These are phyloP conservation scores for Urocolius indicus DNA, from an alignment of 2,113 vertebrate genomes.

Conservation along the genomic window DNA sequence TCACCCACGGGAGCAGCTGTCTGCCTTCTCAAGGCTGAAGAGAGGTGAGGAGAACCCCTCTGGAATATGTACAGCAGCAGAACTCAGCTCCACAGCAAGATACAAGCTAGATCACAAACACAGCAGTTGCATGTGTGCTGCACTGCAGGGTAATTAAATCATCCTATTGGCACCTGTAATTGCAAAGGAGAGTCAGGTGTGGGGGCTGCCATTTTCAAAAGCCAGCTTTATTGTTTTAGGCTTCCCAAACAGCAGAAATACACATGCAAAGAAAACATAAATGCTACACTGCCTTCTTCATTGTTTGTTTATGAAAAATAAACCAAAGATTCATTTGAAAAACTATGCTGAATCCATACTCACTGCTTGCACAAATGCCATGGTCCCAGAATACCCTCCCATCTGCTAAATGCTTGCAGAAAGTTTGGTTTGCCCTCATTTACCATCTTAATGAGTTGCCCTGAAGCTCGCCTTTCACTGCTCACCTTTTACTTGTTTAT, in stretches of 20 bases:
- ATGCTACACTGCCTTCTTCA: not conserved
- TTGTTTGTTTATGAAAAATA: not conserved
- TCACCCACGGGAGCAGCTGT: fast-evolving
- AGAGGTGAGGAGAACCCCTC: not conserved
- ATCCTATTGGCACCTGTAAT: fast-evolving
- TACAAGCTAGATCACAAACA: fast-evolving
- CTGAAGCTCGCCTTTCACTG: not conserved
- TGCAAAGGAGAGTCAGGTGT: not conserved
- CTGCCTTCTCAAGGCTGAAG: not conserved
- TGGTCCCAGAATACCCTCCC: not conserved
- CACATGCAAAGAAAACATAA: not conserved
- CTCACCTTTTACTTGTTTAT: slow-evolving; percentile 27
- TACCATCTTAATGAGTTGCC: slow-evolving; percentile 21
- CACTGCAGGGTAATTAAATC: not conserved
- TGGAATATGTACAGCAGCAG: fast-evolving
- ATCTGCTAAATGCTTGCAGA: slow-evolving; percentile 9
- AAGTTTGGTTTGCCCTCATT: not conserved
- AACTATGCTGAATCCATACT: not conserved
- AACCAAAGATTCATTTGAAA: not conserved
- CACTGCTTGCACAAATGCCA: not conserved
- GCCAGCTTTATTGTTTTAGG: not conserved
- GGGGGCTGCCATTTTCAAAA: not conserved
- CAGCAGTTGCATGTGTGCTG: fast-evolving
- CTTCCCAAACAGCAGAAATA: not conserved
- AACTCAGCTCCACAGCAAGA: not conserved